These are phyloP conservation scores for Paracanthobrama guichenoti DNA, from an alignment of 2,113 vertebrate species.

Conservation along the genomic window DNA sequence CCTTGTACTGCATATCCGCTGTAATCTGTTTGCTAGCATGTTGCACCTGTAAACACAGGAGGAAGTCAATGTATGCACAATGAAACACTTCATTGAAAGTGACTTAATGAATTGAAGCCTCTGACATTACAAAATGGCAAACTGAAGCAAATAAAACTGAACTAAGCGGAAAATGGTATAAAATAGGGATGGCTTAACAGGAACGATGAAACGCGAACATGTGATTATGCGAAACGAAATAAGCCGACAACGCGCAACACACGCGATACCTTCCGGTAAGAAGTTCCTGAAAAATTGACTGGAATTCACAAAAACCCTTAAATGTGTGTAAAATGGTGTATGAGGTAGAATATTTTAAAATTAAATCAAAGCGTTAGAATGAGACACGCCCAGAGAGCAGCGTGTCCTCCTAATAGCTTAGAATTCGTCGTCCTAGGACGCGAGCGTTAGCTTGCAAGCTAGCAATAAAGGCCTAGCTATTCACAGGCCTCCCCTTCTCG, in stretches of 20 bases:
- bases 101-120: neutral
- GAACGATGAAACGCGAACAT: neutral
- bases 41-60: constrained; percentile 76
- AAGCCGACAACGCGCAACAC: neutral
- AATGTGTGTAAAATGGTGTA: neutral
- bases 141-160: neutral
- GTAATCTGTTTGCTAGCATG: constrained; percentile 91
- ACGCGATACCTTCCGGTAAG: constrained; percentile 9
- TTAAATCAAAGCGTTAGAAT: too few species aligned
- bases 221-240: neutral
- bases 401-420: neutral
- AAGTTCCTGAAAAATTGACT: neutral
- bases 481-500: constrained; percentile 51
- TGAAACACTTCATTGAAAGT: neutral
- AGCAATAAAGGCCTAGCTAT: constrained; percentile 18
- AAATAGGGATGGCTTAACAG: neutral
- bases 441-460: constrained; percentile 28
- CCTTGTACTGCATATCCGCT: constrained; percentile 86
- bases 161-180: neutral
- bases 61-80: neutral
- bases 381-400: too few species aligned
- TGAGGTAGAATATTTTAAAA: too few species aligned
- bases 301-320: too few species aligned
- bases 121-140: neutral
- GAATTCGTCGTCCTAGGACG: neutral